phyloP scores from a whole-genome alignment of 2,113 vertebrate species.

The Rattus rattus region DNA sequence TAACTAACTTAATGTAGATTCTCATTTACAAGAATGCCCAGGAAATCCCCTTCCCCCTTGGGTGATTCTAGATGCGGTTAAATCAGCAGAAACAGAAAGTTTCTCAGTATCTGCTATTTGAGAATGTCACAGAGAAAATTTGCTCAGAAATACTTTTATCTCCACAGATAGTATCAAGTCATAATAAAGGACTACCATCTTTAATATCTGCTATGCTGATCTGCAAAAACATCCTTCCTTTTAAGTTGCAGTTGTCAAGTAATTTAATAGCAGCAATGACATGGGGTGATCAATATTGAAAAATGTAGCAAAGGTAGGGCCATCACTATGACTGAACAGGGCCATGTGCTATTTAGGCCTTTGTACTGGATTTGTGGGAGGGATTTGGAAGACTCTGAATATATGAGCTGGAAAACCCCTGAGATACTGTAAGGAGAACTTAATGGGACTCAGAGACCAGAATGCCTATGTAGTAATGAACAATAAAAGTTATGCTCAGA shows the following conservation, averaged over 20 bases:
- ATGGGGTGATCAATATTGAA: neutral
- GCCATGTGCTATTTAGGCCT: neutral
- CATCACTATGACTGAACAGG: neutral
- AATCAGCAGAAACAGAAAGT: neutral
- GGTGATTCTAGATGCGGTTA: no score
- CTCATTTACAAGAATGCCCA: neutral
- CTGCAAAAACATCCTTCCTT: neutral
- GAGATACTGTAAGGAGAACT: neutral
- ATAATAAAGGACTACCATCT: neutral
- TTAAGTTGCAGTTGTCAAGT: neutral
- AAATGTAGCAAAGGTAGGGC: neutral
- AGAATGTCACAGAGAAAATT: neutral
- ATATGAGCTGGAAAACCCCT: neutral
- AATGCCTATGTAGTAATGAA: neutral
- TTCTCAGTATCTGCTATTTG: neutral
- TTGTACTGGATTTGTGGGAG: neutral
- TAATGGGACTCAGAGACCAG: neutral
- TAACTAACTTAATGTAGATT: neutral
- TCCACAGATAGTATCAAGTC: neutral
- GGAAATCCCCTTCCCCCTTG: rapidly evolving
- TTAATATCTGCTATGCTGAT: neutral
- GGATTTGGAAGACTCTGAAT: neutral
- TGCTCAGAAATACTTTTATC: constrained; percentile 8
- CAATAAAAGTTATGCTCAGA: neutral
- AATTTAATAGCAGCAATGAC: neutral